Base-by-base conservation (phyloP, 1,140 invertebrate species). In the Teleopsis dalmanni region DNA sequence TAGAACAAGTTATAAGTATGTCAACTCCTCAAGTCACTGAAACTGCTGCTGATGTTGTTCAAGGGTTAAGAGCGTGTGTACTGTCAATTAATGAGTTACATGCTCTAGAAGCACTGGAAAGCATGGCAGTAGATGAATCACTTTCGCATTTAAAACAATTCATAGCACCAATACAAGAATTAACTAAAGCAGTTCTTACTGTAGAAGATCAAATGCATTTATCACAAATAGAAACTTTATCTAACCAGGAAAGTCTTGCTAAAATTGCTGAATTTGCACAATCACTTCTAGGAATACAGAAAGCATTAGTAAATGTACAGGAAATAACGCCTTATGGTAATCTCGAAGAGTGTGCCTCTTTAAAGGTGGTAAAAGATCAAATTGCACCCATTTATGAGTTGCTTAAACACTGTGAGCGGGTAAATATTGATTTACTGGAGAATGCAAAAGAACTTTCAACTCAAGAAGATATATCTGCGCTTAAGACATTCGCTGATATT, bases 401-500 rank as follows among this genome's bases (percentile, higher is more conserved):
- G 3, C 14, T 57, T 19, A 47, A 65, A 27, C 56, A 62, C 14
- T 64, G 65, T 37, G 57, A 66, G 31, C 57, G 58, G 25, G 55
- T 62, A 6, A 55, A 65, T 38, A 34, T 47, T 4, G 53, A 63
- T 16, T 48, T 53, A 1, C 10, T 70, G 34, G 65, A 70, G 14
- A 57, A 68, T n/a, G 42, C 48, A 1, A 23, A 38, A 4, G 65
- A 70, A 40, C 37, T 70, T 18, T 70, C 67, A 9, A 56, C 56
- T 0, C 57, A 60, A n/a, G 59, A 55, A 11, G 57, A 70, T 25
- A 53, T 69, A n/a, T 63, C 65, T 0, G 57, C 62, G 0, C 40
- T 70, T 3, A 57, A 70, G 47, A 61, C 65, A 16, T 62, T 73
- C 29, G 75, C 73, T 5, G 61, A 74, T 40, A 27, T 52, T 11